Conservation (phyloP, 2,888 invertebrate species). For the Myathropa florea region DNA sequence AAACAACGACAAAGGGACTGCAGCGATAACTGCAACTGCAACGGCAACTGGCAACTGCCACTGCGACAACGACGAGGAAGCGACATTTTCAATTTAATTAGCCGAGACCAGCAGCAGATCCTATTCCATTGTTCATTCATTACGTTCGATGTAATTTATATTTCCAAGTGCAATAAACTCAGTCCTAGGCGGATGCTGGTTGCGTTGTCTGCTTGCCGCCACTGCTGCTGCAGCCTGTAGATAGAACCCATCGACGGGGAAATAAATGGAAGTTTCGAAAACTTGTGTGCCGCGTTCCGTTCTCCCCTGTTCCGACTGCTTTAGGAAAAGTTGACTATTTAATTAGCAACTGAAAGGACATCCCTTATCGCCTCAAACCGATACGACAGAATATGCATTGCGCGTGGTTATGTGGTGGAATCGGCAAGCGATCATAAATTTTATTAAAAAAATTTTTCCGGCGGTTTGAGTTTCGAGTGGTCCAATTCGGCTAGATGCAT, state of each 20-base stretch:
- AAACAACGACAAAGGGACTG: constrained; percentile 5
- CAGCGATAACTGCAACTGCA: neutral
- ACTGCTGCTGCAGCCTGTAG: neutral
- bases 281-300: neutral
- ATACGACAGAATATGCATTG: neutral
- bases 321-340: neutral
- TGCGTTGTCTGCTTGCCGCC: neutral
- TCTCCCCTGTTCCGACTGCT: neutral
- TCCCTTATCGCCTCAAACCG: neutral
- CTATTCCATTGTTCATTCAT: constrained; percentile 54
- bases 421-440: neutral
- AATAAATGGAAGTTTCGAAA: neutral
- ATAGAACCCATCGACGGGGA: neutral
- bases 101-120: constrained; percentile 43
- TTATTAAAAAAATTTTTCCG: no score
- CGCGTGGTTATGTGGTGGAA: neutral
- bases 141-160: constrained; percentile 39
- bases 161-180: constrained; percentile 46
- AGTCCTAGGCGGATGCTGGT: neutral
- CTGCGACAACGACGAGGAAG: constrained; percentile 28
- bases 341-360: neutral
- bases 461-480: no score
- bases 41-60: neutral
- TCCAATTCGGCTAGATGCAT: no score
- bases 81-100: constrained; percentile 60